Conservation (phyloP, 1,140 invertebrate genomes). For the Drosophila nebulosa region DNA sequence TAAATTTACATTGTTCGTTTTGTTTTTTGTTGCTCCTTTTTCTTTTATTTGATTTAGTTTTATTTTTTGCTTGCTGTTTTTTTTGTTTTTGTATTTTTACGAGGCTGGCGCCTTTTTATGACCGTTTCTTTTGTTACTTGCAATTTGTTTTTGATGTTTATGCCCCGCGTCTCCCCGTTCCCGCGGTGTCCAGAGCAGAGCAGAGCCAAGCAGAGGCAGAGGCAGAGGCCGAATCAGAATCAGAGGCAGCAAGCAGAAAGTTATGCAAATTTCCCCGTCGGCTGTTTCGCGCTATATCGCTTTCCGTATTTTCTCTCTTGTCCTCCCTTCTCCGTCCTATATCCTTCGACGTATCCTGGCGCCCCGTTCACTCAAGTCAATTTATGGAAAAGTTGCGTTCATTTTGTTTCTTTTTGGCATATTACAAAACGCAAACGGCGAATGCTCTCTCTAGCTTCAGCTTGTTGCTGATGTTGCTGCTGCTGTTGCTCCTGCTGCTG, state of each 20-base stretch:
- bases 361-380: constrained; percentile 56
- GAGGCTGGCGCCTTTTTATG: constrained; percentile 65
- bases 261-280: constrained; percentile 64
- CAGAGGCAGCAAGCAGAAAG: constrained; percentile 36
- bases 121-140: constrained; percentile 50
- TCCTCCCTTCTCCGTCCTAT: too few relatives aligned
- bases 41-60: background rate
- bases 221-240: too few relatives aligned
- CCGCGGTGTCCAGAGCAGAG: background rate
- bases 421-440: too few relatives aligned
- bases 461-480: constrained; percentile 7
- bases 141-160: constrained; percentile 62
- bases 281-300: constrained; percentile 26
- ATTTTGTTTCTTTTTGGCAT: constrained; percentile 44
- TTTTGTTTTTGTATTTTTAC: constrained; percentile 43
- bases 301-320: constrained; percentile 4
- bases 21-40: background rate
- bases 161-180: constrained; percentile 24
- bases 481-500: background rate
- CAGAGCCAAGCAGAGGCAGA: background rate
- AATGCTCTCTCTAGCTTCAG: constrained; percentile 11
- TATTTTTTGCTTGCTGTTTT: background rate
- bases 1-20: constrained; percentile 5
- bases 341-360: background rate
- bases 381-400: constrained; percentile 72